phyloP scores from a whole-genome alignment of 53 echinoderm and acorn worm species.

The Holothuria leucospilota region DNA sequence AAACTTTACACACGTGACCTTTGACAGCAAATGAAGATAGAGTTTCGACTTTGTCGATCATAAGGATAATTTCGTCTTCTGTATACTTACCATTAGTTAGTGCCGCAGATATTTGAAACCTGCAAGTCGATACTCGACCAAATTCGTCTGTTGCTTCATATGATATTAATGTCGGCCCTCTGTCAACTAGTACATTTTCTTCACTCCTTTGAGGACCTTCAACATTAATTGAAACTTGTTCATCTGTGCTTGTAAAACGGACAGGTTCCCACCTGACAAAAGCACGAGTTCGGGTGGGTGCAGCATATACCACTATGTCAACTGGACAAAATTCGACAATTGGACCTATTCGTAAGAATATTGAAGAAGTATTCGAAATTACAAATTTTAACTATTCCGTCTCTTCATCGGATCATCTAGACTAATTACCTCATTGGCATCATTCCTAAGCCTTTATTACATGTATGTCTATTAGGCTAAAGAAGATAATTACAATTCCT shows the following conservation, averaged over 20 bases:
- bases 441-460: no score
- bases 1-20: no score
- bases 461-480: no score
- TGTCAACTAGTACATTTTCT: background rate
- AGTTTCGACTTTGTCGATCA: no score
- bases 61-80: no score
- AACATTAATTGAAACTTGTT: background rate
- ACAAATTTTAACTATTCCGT: no score
- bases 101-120: background rate
- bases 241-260: background rate
- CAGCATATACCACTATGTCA: background rate
- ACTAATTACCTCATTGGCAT: no score
- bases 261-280: background rate
- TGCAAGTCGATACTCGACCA: background rate
- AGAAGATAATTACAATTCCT: no score
- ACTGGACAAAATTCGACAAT: background rate
- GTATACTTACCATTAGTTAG: background rate
- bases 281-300: background rate
- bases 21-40: no score
- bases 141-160: background rate
- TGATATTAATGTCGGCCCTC: background rate
- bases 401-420: no score
- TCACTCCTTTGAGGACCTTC: background rate
- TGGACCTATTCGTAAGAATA: background rate
- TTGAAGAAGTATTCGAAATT: no score